Base-by-base conservation (phyloP, 2,888 invertebrate species). In the Coecobrya sp. region DNA sequence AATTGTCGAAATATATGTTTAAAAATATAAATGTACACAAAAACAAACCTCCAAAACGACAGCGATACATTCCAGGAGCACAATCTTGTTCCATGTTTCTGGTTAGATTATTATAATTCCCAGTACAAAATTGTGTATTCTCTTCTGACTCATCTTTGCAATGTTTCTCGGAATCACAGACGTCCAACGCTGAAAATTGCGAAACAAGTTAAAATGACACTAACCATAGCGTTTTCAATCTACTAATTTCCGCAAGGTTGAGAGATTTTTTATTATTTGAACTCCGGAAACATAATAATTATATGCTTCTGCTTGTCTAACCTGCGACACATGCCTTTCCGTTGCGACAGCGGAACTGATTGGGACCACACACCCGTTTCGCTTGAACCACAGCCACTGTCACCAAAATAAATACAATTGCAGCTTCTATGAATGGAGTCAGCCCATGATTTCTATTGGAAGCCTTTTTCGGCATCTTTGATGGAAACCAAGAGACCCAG, bases 141-240 rank as follows among this genome's bases (percentile, higher is more conserved):
- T 94, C 94, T 65, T 94, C 94, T 7, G 88, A 89, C n/a, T 86
- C 89, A 62, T 93, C 94, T 65, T 93, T 93, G 65, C 94, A 94
- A 86, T 94, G 94, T 36, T 81, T 92, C 62, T 93, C 94, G 13
- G 91, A 91, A 81, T 94, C 94, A 79, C 94, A 94, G 19, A 94
- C 94, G 16, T 94, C 93, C 36, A 94, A 86, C 1, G 94, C 94
- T 93, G 16, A 25, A 42, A 59, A 30, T 36, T 30, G 30, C n/a
- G 11, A 65, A 27, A 27, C 8, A 45, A 73, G 30, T 30, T 30
- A 73, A n/a, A n/a, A 7, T 59, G 59, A 5, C n/a, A 25, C 25
- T 59, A 19, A 59, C 8, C n/a, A 59, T 59, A 19, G 1, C 8
- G 22, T 59, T 30, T 59, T 27, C 52, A 82, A 27, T 49, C 7